Evolutionary conservation across 2,797 vertebrate genomes (phyloP).

Genomic region (Cottoperca gobio): DNA sequence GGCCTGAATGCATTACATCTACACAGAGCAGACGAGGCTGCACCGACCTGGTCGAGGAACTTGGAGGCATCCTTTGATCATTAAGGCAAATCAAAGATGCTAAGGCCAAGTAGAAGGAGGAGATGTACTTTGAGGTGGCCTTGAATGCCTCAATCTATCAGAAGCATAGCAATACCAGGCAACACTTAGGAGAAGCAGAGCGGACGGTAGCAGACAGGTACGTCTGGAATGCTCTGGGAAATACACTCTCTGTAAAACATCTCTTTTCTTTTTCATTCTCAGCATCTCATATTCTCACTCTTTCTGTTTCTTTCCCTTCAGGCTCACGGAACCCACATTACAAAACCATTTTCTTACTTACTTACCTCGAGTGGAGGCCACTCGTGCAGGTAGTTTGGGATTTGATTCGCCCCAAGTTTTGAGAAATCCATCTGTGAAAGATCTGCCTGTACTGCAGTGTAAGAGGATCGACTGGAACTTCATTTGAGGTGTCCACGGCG

Average conservation of each 20-base stretch:
- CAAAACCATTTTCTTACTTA: conserved; percentile 5
- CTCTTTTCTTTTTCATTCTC: conserved; percentile 20
- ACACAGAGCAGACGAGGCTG: conserved; percentile 22
- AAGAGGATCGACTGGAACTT: background rate
- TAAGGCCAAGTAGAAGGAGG: background rate
- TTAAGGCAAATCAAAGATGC: conserved; percentile 24
- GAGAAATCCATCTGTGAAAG: background rate
- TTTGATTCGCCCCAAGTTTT: background rate
- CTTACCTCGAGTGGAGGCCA: background rate
- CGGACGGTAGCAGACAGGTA: conserved; percentile 41
- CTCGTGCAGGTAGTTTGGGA: background rate
- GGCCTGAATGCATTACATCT: conserved; percentile 26
- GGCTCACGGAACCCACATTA: background rate
- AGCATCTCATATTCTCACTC: conserved; percentile 2
- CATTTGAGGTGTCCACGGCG: background rate
- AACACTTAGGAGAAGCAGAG: conserved; percentile 17
- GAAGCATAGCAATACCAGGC: conserved; percentile 21
- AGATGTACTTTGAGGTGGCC: background rate
- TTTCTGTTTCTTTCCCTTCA: background rate
- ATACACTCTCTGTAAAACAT: conserved; percentile 16
- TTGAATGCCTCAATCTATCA: conserved; percentile 29
- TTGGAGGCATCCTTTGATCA: conserved; percentile 24
- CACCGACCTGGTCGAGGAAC: conserved; percentile 3
- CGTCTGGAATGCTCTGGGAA: conserved; percentile 50
- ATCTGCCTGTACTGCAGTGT: background rate